Percentiles rank a stretch among this genome's conserved stretches.
These are phyloP conservation scores for Synanthedon vespiformis DNA, from an alignment of 2,888 invertebrate genomes.

Conservation along the genomic window DNA sequence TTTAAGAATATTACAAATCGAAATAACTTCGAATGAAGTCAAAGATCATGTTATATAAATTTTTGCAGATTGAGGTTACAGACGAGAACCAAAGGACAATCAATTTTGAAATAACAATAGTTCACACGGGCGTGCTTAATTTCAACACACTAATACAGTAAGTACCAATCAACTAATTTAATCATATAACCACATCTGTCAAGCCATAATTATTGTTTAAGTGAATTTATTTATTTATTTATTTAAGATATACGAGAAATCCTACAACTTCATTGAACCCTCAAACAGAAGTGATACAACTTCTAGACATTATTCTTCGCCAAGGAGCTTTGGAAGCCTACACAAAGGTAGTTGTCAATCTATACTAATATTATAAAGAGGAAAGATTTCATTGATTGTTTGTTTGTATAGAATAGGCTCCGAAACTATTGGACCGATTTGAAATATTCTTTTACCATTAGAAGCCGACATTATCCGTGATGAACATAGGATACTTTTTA, in stretches of 20 bases:
- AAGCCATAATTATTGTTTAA: not conserved
- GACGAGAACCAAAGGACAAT: constrained; percentile 39
- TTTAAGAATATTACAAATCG: no score
- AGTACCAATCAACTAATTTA: constrained; percentile 10
- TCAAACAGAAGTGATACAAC: constrained; percentile 76
- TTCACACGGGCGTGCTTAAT: constrained; percentile 68
- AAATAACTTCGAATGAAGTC: not conserved
- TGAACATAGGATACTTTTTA: no score
- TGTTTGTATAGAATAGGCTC: no score
- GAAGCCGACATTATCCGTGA: no score
- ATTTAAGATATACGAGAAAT: constrained; percentile 39
- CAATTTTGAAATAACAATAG: constrained; percentile 60
- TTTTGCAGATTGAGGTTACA: constrained; percentile 30
- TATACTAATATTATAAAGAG: no score
- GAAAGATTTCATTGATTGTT: no score
- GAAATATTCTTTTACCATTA: no score
- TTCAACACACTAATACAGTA: constrained; percentile 46
- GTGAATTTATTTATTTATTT: not conserved
- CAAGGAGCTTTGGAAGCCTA: constrained; percentile 79
- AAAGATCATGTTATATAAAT: not conserved
- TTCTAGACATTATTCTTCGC: constrained; percentile 86
- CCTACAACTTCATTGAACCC: constrained; percentile 43
- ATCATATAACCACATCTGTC: no score
- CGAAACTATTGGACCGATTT: no score
- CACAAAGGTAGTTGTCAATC: constrained; percentile 35